These are phyloP conservation scores for Recurvirostra avosetta DNA, from an alignment of 2,113 vertebrate species.

Conservation along the genomic window DNA sequence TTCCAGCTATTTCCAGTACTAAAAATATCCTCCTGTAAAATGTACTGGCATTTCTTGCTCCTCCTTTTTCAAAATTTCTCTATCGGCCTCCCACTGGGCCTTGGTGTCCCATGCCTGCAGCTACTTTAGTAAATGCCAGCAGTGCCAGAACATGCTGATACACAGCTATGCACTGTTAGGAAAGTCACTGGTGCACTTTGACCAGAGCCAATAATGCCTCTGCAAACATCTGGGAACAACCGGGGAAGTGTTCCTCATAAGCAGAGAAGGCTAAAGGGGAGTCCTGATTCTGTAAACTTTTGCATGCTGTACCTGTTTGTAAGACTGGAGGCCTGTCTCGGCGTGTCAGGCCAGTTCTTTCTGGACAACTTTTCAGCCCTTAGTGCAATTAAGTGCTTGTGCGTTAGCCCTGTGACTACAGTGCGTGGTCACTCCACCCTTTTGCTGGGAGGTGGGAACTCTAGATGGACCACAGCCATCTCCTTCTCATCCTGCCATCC, in stretches of 20 bases:
- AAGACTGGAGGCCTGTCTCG: neutral
- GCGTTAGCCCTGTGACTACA: neutral
- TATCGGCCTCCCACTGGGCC: neutral
- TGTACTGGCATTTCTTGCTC: neutral
- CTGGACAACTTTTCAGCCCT: neutral
- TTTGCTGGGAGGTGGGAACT: neutral
- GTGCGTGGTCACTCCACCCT: neutral
- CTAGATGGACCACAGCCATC: neutral
- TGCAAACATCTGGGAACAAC: neutral
- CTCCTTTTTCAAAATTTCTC: neutral
- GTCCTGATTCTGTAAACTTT: neutral
- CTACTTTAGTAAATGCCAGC: neutral
- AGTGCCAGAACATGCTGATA: neutral
- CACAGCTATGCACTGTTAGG: neutral
- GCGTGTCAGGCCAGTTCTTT: neutral
- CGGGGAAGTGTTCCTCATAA: neutral
- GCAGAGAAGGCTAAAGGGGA: neutral
- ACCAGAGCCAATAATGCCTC: neutral
- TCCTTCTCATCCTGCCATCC: neutral
- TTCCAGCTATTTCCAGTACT: neutral
- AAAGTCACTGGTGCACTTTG: neutral
- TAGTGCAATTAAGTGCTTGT: neutral
- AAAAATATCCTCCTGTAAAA: slow-evolving; percentile 3
- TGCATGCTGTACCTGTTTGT: fast-evolving
- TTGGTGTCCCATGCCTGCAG: neutral